Percentiles rank a stretch among this genome's conserved stretches.
Conservation (phyloP, 2,113 vertebrate genomes). For the Cololabis saira region DNA sequence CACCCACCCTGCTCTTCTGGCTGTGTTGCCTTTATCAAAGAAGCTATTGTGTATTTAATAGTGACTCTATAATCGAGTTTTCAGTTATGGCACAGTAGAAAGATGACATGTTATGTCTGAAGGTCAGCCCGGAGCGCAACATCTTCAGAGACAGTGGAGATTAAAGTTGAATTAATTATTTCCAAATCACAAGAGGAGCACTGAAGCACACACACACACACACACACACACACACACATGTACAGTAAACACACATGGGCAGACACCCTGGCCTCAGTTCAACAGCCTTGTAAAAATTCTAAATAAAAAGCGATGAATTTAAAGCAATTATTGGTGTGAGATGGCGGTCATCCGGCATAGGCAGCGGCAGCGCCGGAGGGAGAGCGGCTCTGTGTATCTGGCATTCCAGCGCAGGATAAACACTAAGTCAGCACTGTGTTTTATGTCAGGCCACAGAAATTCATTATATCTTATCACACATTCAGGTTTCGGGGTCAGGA, state of each 20-base stretch:
- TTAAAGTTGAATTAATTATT: not conserved
- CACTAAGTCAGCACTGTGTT: slow-evolving; percentile 51
- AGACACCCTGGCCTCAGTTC: slow-evolving; percentile 50
- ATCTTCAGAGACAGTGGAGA: slow-evolving; percentile 51
- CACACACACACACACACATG: slow-evolving; percentile 36
- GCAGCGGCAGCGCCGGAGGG: slow-evolving; percentile 8
- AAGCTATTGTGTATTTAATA: slow-evolving; percentile 55
- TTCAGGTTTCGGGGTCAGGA: slow-evolving; percentile 65
- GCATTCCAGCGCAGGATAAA: slow-evolving; percentile 58
- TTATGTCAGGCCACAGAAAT: slow-evolving; percentile 70
- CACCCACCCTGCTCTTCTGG: slow-evolving; percentile 25
- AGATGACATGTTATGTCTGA: slow-evolving; percentile 39
- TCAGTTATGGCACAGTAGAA: slow-evolving; percentile 38
- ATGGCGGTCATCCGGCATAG: slow-evolving; percentile 34
- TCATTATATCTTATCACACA: slow-evolving; percentile 69
- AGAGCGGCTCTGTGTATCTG: slow-evolving; percentile 33
- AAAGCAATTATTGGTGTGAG: slow-evolving; percentile 21
- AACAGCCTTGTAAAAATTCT: slow-evolving; percentile 53
- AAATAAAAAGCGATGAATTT: slow-evolving; percentile 54
- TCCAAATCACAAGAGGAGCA: not conserved
- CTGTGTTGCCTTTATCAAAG: slow-evolving; percentile 63
- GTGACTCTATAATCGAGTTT: slow-evolving; percentile 64
- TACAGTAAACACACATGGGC: slow-evolving; percentile 9
- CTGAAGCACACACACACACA: not conserved
- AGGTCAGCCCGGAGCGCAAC: slow-evolving; percentile 31